phyloP scores from a whole-genome alignment of 2,888 invertebrate genomes.

The Schrankia costaestrigalis region DNA sequence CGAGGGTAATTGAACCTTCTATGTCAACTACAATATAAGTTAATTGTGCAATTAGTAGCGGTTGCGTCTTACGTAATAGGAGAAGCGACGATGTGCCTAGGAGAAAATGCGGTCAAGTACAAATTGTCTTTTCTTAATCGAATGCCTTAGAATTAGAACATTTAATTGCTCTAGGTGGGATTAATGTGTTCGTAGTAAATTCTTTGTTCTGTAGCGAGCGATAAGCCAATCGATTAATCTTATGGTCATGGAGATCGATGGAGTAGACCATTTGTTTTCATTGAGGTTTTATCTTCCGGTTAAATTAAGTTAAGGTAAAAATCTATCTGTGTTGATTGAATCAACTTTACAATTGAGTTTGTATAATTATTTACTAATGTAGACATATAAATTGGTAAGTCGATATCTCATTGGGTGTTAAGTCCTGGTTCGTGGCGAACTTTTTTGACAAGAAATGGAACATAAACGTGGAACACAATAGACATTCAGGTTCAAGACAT shows the following conservation, averaged over 20 bases:
- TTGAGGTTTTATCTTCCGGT: too few species aligned
- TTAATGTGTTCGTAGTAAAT: conserved; percentile 27
- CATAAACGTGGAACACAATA: too few species aligned
- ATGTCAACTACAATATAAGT: conserved; percentile 40
- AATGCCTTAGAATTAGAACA: conserved; percentile 29
- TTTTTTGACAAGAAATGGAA: too few species aligned
- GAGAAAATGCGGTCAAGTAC: conserved; percentile 44
- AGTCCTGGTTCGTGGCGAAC: too few species aligned
- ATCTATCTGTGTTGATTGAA: too few species aligned
- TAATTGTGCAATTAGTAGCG: conserved; percentile 45
- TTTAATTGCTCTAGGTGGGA: conserved; percentile 31
- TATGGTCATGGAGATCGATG: conserved; percentile 13
- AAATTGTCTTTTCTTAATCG: conserved; percentile 35
- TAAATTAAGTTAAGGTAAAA: too few species aligned
- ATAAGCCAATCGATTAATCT: conserved; percentile 27
- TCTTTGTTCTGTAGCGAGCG: conserved; percentile 22
- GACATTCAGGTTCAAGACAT: too few species aligned
- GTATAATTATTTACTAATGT: too few species aligned
- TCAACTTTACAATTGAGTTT: too few species aligned
- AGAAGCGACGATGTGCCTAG: conserved; percentile 19
- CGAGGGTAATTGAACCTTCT: conserved; percentile 37
- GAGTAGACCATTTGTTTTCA: too few species aligned
- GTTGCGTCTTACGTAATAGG: conserved; percentile 33
- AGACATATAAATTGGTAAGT: too few species aligned
- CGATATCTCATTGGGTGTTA: too few species aligned